phyloP scores from a whole-genome alignment of 2,797 vertebrate species.

The Rhynchotus rufescens region DNA sequence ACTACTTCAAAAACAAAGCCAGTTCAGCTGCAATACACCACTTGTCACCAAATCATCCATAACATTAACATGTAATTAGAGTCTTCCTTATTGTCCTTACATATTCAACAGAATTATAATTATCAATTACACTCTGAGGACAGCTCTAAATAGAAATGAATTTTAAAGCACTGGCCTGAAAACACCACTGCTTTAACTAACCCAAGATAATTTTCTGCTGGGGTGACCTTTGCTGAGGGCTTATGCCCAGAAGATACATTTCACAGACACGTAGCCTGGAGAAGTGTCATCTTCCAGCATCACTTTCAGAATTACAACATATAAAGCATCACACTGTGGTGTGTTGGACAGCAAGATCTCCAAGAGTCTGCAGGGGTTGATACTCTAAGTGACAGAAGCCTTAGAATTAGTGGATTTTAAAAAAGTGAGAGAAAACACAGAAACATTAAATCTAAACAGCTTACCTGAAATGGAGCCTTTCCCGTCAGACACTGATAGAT shows the following conservation, averaged over 20 bases:
- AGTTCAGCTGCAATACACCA: background rate
- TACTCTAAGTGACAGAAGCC: background rate
- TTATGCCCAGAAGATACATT: background rate
- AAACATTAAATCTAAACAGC: background rate
- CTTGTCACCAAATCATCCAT: constrained; percentile 1
- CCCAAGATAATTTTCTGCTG: background rate
- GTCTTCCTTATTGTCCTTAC: background rate
- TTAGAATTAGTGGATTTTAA: background rate
- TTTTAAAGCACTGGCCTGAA: background rate
- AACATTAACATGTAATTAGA: background rate
- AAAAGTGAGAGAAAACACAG: background rate
- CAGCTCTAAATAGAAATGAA: background rate
- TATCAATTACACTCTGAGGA: background rate
- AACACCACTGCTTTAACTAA: background rate
- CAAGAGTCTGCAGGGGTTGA: background rate
- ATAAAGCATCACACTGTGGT: background rate
- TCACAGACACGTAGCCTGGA: background rate
- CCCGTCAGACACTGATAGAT: constrained; percentile 97
- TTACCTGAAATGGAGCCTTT: constrained; percentile 95
- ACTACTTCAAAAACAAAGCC: background rate
- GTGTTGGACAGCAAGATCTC: background rate
- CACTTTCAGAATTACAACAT: background rate
- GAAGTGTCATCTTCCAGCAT: background rate
- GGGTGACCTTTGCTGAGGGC: background rate
- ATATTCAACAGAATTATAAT: background rate